Percentiles rank a stretch among this genome's conserved stretches.
Conservation (phyloP, 1,140 invertebrate species). For the Drosophila bocki region DNA sequence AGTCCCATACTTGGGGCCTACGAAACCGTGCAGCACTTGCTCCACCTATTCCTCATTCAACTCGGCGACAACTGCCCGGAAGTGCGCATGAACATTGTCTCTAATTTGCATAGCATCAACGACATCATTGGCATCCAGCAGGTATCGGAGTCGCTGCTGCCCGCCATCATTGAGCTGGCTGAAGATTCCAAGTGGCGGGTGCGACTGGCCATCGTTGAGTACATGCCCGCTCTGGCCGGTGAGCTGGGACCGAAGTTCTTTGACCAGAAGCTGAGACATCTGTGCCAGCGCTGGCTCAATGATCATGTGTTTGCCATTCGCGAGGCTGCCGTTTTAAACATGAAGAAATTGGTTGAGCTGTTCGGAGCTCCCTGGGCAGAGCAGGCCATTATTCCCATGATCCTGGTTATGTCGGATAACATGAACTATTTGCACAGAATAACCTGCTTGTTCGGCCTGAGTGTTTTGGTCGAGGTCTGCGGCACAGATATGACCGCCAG, state of each 20-base stretch:
- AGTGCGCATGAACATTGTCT: slow-evolving; percentile 99
- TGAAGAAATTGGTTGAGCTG: slow-evolving; percentile 99
- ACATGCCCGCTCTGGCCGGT: slow-evolving; percentile 99
- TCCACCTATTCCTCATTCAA: slow-evolving; percentile 98
- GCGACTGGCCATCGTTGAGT: slow-evolving; percentile 95
- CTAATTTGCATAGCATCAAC: slow-evolving; percentile 99
- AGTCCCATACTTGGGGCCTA: slow-evolving; percentile 98
- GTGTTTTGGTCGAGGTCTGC: slow-evolving; percentile 97
- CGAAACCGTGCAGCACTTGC: slow-evolving; percentile 98
- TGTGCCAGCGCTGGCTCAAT: slow-evolving; percentile 99
- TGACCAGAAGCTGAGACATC: slow-evolving; percentile 97
- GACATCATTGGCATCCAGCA: slow-evolving; percentile 97
- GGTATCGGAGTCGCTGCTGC: slow-evolving; percentile 95
- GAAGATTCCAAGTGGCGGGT: slow-evolving; percentile 99
- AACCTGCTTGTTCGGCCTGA: slow-evolving; percentile 99
- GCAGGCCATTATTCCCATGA: slow-evolving; percentile 98
- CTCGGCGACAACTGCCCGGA: slow-evolving; percentile 99
- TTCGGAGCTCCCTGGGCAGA: slow-evolving; percentile 99
- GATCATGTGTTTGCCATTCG: slow-evolving; percentile 99
- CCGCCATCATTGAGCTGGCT: slow-evolving; percentile 99
- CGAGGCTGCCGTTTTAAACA: slow-evolving; percentile 98
- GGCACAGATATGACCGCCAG: slow-evolving; percentile 96
- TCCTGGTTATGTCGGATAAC: slow-evolving; percentile 95
- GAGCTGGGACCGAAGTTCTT: slow-evolving; percentile 99
- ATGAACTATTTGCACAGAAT: slow-evolving; percentile 98